These are phyloP conservation scores for Trachelus tabidus DNA, from an alignment of 2,888 invertebrate species.

Conservation along the genomic window DNA sequence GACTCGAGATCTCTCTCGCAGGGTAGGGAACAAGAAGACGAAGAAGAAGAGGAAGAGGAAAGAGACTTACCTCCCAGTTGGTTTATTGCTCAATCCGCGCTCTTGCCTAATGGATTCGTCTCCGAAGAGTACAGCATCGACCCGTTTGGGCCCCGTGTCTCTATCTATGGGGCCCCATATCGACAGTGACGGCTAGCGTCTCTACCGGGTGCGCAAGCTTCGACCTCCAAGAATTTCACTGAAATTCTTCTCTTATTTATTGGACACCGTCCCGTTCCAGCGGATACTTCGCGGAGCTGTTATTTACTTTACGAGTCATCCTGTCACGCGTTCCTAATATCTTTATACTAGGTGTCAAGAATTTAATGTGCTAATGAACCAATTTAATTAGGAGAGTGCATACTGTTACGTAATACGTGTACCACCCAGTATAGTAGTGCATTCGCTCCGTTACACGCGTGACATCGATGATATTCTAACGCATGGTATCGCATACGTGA, in stretches of 20 bases:
- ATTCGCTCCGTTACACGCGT: not conserved
- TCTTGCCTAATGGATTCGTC: conserved; percentile 64
- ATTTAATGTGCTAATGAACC: not conserved
- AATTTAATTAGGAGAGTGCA: not conserved
- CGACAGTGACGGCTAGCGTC: not conserved
- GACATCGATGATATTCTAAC: not conserved
- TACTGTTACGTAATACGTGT: not conserved
- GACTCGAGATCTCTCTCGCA: conserved; percentile 22
- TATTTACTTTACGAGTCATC: not conserved
- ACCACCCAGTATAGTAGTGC: not conserved
- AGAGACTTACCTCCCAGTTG: conserved; percentile 63
- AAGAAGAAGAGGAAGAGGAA: conserved; percentile 31
- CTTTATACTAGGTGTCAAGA: not conserved
- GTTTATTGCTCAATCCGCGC: conserved; percentile 65
- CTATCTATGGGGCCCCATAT: conserved; percentile 17
- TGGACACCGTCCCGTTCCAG: conserved; percentile 7
- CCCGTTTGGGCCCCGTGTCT: conserved; percentile 23
- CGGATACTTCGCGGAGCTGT: conserved; percentile 5
- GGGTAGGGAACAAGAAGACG: conserved; percentile 8
- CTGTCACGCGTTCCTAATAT: not conserved
- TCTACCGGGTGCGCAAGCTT: conserved; percentile 5
- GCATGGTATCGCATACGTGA: not conserved
- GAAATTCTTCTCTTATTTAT: not conserved
- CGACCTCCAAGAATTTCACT: not conserved
- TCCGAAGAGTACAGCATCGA: conserved; percentile 34